Conservation (phyloP, 2,113 vertebrate genomes). For the Garra rufa region DNA sequence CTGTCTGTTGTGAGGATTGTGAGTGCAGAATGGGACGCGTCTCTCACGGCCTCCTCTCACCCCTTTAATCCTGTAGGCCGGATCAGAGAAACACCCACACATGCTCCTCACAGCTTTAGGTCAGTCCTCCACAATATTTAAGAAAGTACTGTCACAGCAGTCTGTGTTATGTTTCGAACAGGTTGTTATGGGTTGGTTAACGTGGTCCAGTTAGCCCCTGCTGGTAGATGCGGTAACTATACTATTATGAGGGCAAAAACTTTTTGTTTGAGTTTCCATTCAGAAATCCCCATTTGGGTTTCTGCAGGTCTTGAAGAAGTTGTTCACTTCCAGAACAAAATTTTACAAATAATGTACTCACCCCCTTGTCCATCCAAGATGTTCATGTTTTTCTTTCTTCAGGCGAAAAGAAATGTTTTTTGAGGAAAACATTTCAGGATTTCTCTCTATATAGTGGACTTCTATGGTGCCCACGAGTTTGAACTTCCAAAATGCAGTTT, state of each 20-base stretch:
- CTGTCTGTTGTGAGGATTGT: constrained; percentile 1
- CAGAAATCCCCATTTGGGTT: too few species aligned
- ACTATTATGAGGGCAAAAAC: neutral
- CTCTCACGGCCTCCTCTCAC: neutral
- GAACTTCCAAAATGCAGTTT: too few species aligned
- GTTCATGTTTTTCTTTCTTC: too few species aligned
- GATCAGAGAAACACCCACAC: neutral
- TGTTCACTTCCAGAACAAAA: too few species aligned
- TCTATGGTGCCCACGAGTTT: too few species aligned
- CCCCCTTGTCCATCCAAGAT: too few species aligned
- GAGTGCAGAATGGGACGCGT: neutral
- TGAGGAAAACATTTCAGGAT: too few species aligned
- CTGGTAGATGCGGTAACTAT: neutral
- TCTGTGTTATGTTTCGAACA: neutral
- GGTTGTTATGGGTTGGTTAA: neutral
- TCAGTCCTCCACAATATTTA: neutral
- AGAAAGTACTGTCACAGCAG: neutral
- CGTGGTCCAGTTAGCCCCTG: neutral
- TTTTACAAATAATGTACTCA: too few species aligned
- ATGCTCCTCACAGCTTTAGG: neutral
- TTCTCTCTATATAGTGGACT: too few species aligned
- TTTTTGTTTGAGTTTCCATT: neutral
- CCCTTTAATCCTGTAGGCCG: neutral
- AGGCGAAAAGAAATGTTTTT: too few species aligned
- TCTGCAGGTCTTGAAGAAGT: too few species aligned